Base-by-base conservation (phyloP, 2,113 vertebrate species). In the Caranx melampygus region DNA sequence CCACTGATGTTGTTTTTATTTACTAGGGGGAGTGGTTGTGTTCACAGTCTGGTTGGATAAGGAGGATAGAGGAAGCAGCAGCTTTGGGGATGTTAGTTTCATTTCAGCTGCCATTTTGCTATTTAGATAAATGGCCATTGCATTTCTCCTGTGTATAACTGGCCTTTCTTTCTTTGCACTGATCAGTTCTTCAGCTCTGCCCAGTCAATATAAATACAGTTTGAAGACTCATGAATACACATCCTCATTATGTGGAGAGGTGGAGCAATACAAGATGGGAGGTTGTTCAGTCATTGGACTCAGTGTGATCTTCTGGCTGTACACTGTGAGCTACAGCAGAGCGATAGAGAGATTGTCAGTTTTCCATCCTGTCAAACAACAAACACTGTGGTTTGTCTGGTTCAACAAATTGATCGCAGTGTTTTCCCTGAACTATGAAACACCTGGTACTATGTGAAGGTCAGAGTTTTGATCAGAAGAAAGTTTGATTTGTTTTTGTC, bases 401-500 rank as follows among this genome's bases (percentile, higher is more conserved):
- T 55, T 58, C 57, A 70, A 20, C 65, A 2, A 76, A 37, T 45
- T 33, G 54, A 45, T 40, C 40, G n/a, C 33, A 20, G 34, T 34
- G 15, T 77, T 37, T 60, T 37, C 4, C 26, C 26, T 60, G 49
- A 40, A 37, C 49, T 37, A 0, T 55, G 64, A 75, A 66, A 81
- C 83, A 76, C 45, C 84, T 0, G 84, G 51, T 61, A 49, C 35
- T 49, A 18, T 66, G 40, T 74, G 70, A 79, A 74, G 63, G 59
- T 58, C 57, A 67, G 47, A 54, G 60, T 70, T 72, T 49, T 21
- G 57, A 69, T 75, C 16, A 57, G 57, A 8, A 55, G 11, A 7
- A 12, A 37, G 21, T 33, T 42, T 75, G 40, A 63, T 87, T 85
- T 76, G 72, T 80, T 78, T 84, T 34, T 65, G 57, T 40, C 20